Evolutionary conservation across 2,797 vertebrate species (phyloP).

Genomic region (Apogon hyalosoma): DNA sequence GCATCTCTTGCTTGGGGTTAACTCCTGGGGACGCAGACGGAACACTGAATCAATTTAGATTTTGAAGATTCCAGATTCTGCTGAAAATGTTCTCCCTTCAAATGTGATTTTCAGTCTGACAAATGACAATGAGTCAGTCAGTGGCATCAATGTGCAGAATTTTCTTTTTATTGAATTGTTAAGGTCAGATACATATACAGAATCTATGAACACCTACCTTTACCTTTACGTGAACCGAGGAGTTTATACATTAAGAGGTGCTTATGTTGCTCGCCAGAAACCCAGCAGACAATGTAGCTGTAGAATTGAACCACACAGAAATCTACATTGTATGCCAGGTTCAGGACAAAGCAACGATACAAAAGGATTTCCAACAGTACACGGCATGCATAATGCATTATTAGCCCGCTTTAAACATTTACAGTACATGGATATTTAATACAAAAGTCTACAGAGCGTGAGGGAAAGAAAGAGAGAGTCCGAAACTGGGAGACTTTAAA

Average conservation of each 20-base stretch:
- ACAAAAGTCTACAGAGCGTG: conserved; percentile 19
- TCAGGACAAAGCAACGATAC: conserved; percentile 89
- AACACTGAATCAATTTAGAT: conserved; percentile 64
- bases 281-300: conserved; percentile 99
- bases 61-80: conserved; percentile 51
- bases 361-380: conserved; percentile 4
- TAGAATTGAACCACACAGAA: conserved; percentile 97
- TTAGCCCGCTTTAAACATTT: not conserved
- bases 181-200: conserved; percentile 34
- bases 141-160: conserved; percentile 36
- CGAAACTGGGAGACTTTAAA: conserved; percentile 27
- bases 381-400: no score
- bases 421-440: conserved; percentile 20
- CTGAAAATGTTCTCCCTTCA: conserved; percentile 25
- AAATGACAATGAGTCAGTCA: conserved; percentile 65
- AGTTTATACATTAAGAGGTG: conserved; percentile 28
- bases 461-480: conserved; percentile 2
- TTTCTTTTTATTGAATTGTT: conserved; percentile 73
- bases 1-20: conserved; percentile 66
- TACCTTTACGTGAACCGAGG: conserved; percentile 27
- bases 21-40: conserved; percentile 58
- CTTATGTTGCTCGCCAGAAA: conserved; percentile 92
- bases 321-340: conserved; percentile 99
- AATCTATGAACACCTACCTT: conserved; percentile 58
- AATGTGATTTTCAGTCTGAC: conserved; percentile 43